phyloP scores from a whole-genome alignment of 2,797 vertebrate species.

The Eurystomus glaucurus region DNA sequence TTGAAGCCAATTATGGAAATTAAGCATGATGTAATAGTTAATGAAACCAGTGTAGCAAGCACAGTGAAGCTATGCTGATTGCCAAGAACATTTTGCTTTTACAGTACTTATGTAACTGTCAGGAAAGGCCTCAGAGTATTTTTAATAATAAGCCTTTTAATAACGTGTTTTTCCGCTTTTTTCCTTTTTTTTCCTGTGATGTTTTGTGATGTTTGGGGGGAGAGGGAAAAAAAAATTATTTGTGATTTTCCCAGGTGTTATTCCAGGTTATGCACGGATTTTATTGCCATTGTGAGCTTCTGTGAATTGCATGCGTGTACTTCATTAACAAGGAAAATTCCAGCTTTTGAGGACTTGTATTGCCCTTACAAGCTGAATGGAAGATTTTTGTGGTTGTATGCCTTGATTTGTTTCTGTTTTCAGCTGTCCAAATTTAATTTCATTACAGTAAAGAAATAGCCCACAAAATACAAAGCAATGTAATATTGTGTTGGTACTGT shows the following conservation, averaged over 20 bases:
- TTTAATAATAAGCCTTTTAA: conserved; percentile 48
- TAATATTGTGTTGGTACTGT: neutral
- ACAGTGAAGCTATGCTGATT: conserved; percentile 55
- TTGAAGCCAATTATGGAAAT: conserved; percentile 80
- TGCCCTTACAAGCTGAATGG: neutral
- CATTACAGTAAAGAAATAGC: neutral
- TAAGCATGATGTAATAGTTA: conserved; percentile 79
- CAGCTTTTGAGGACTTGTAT: neutral
- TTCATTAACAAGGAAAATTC: neutral
- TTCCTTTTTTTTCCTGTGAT: rapidly evolving
- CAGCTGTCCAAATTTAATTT: neutral
- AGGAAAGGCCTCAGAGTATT: conserved; percentile 36
- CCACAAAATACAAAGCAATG: neutral
- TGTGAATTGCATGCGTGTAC: neutral
- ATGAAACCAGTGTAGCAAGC: conserved; percentile 77
- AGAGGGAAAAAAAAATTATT: neutral
- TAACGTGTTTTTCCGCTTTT: neutral
- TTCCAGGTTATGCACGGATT: neutral
- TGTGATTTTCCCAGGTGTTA: neutral
- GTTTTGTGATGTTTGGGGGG: neutral
- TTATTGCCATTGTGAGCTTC: neutral
- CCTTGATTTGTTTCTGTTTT: neutral
- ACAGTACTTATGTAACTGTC: conserved; percentile 59
- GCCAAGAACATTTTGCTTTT: conserved; percentile 76
- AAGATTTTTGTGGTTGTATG: neutral